phyloP scores from a whole-genome alignment of 2,888 invertebrate species.

The Aphidoletes aphidimyza region DNA sequence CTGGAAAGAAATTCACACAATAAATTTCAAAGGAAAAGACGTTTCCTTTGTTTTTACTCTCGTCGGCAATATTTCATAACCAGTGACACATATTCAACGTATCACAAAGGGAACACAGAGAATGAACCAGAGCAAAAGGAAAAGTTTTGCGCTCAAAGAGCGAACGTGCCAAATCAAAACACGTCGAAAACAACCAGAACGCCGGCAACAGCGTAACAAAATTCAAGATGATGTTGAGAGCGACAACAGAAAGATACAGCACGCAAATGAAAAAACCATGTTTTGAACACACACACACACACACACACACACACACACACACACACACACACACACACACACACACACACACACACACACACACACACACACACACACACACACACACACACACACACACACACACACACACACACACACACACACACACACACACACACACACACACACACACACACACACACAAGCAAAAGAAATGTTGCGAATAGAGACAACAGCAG shows the following conservation, averaged over 20 bases:
- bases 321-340: too few species aligned
- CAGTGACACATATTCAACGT: slow-evolving; percentile 42
- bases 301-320: too few species aligned
- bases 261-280: too few species aligned
- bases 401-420: too few species aligned
- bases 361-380: too few species aligned
- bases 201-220: background rate
- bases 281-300: too few species aligned
- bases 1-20: background rate
- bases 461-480: background rate
- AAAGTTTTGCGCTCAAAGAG: background rate
- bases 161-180: slow-evolving; percentile 43
- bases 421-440: too few species aligned
- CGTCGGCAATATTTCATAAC: slow-evolving; percentile 39
- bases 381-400: too few species aligned
- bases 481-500: background rate
- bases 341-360: too few species aligned
- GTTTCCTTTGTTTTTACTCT: slow-evolving; percentile 4
- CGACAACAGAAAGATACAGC: background rate
- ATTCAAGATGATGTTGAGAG: background rate
- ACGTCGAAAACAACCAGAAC: background rate
- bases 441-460: too few species aligned
- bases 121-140: background rate
- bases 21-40: slow-evolving; percentile 47
- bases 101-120: too few species aligned